Base-by-base conservation (phyloP, 1,140 invertebrate genomes). In the Eriosoma lanigerum region DNA sequence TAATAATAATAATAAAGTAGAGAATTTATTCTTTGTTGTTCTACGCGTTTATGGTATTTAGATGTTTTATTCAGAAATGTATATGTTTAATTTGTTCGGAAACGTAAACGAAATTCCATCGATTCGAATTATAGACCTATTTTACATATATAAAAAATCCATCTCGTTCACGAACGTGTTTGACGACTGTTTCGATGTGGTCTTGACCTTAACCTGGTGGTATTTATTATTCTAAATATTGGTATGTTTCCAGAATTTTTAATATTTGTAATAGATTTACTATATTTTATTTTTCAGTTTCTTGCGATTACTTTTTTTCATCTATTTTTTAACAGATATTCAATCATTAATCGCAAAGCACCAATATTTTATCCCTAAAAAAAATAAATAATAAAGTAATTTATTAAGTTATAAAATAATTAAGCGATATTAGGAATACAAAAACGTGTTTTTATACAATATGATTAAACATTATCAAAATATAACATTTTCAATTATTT, bases 161-260 rank as follows among this genome's bases (percentile, higher is more conserved):
- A 26, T 58, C 32, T 29, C 24, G 44, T 76, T n/a, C 52, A 21
- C 21, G 54, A 58, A 76, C 72, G 38, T 48, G 72, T 76, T 76
- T 76, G 72, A 76, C 72, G 52, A 76, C 72, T 76, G 72, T 58
- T 58, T 29, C 29, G 52, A 73, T 58, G 50, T 44, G 72, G 50
- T 56, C 72, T 76, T 76, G 72, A 76, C 72, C 72, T 29, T 58
- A 54, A 76, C 72, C 72, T n/a, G n/a, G 12, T 29, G 68, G 68
- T 72, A 72, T 72, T 72, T 72, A 50, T 72, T 72, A 72, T 72
- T 29, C 10, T 32, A 72, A 50, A 72, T 72, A 72, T 72, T 52
- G 68, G 68, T 50, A 72, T 6, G 68, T 29, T 72, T 72, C 68
- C 48, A 72, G 24, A 72, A 72, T 70, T 70, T 12, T 24, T 70